A percentile compares a stretch with the other conserved stretches of the same genome.
Evolutionary conservation across 2,797 vertebrate genomes (phyloP).

Genomic region (Malacoraja senta): DNA sequence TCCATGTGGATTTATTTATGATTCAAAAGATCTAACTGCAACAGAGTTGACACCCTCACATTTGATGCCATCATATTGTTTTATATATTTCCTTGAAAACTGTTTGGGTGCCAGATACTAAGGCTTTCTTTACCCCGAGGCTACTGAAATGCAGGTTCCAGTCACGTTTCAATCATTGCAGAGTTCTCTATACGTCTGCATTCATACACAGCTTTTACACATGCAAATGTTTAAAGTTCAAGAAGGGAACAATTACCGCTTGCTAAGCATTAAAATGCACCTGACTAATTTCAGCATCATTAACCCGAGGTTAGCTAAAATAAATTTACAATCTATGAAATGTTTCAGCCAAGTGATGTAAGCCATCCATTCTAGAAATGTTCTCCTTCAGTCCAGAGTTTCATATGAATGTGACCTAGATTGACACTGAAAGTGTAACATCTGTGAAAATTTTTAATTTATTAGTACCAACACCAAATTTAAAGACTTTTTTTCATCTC

Average conservation of each 20-base stretch:
- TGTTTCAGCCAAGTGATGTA: background rate
- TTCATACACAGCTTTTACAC: background rate
- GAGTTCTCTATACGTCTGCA: background rate
- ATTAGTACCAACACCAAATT: background rate
- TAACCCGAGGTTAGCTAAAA: background rate
- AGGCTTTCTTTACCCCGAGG: background rate
- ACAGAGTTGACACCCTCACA: background rate
- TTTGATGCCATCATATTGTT: background rate
- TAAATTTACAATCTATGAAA: background rate
- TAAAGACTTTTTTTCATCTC: no score
- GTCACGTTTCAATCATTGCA: background rate
- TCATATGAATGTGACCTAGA: background rate
- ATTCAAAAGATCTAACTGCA: background rate
- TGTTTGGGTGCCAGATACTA: background rate
- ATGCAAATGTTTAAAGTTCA: background rate
- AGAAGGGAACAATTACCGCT: background rate
- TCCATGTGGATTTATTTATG: background rate
- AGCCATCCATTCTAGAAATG: background rate
- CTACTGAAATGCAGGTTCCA: background rate
- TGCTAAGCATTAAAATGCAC: background rate
- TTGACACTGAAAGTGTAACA: background rate
- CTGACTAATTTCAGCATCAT: background rate
- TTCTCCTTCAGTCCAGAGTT: background rate
- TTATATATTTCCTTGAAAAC: background rate
- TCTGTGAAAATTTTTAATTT: background rate